Conservation (phyloP, 2,797 vertebrate species). For the Cynopterus sphinx region DNA sequence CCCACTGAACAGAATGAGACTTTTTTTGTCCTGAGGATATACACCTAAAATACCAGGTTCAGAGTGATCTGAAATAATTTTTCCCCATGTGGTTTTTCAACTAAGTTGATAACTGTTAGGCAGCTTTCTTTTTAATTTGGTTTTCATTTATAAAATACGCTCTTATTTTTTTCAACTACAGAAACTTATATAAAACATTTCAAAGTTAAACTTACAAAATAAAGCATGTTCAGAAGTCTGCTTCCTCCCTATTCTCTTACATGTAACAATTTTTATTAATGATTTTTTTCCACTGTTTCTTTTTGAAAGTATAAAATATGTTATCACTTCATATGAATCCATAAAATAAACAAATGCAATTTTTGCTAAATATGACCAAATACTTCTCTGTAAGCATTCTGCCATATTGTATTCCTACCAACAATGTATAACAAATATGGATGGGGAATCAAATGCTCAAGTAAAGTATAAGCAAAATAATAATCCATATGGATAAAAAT, state of each 20-base stretch:
- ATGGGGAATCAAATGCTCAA: neutral
- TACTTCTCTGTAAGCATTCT: neutral
- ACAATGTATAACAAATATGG: neutral
- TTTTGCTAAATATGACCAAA: neutral
- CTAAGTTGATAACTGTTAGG: neutral
- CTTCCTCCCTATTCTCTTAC: neutral
- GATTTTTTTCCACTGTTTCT: neutral
- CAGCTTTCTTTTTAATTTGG: neutral
- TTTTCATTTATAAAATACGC: neutral
- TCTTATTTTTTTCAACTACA: neutral
- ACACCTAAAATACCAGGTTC: neutral
- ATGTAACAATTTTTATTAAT: neutral
- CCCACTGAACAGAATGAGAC: neutral
- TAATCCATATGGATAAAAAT: neutral
- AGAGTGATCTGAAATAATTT: neutral
- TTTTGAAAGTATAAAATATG: neutral
- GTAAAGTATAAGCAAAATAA: neutral
- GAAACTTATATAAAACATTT: neutral
- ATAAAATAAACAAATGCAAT: neutral
- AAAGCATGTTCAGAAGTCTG: neutral
- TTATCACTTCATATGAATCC: neutral
- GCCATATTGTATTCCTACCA: neutral
- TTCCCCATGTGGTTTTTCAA: neutral
- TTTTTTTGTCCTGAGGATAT: neutral
- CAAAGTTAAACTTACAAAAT: neutral